Conservation (phyloP, 2,797 vertebrate genomes). For the Vultur gryphus region DNA sequence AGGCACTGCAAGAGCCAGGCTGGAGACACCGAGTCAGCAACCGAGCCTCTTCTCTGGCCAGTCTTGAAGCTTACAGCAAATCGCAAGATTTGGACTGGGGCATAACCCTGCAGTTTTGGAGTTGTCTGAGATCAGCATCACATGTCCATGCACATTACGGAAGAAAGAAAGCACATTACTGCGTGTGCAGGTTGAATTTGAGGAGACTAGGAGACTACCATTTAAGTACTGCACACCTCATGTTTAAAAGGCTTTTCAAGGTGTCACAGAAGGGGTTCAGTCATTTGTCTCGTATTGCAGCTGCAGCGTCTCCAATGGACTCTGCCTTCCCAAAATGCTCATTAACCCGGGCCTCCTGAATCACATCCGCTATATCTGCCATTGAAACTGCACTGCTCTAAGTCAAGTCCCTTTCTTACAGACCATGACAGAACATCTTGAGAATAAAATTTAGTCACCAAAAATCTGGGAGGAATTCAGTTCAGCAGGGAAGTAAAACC, state of each 20-base stretch:
- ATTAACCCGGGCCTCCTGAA: not conserved
- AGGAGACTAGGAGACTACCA: not conserved
- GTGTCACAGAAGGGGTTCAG: not conserved
- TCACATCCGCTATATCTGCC: not conserved
- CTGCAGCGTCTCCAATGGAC: not conserved
- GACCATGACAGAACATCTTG: not conserved
- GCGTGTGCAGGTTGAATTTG: not conserved
- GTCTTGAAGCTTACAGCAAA: not conserved
- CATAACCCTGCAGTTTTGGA: not conserved
- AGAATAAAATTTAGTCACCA: not conserved
- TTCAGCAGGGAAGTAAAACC: not conserved
- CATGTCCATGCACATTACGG: not conserved
- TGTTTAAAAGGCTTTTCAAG: not conserved
- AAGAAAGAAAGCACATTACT: not conserved
- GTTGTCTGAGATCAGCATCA: not conserved
- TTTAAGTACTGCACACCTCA: not conserved
- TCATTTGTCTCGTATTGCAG: not conserved
- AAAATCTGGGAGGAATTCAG: not conserved
- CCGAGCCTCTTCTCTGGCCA: not conserved
- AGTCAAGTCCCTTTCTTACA: not conserved
- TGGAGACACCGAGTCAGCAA: accelerated
- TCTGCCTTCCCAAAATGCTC: not conserved
- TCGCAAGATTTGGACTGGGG: not conserved
- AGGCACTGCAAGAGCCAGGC: not conserved
- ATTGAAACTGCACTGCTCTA: not conserved